phyloP scores from a whole-genome alignment of 2,113 vertebrate species.

The Semicossyphus pulcher region DNA sequence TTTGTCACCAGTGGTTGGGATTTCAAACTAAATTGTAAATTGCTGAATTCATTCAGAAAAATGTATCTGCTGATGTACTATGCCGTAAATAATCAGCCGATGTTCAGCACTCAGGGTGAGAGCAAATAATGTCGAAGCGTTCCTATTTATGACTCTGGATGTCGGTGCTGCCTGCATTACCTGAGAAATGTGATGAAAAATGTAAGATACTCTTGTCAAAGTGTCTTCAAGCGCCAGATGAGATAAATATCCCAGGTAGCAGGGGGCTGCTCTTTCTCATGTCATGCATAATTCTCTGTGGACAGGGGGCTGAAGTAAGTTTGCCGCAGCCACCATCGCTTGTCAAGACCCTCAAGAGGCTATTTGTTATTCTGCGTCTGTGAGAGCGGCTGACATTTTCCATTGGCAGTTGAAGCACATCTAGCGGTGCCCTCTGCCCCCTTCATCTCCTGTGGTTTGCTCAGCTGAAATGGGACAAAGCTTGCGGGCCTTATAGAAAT shows the following conservation, averaged over 20 bases:
- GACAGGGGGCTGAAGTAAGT: constrained; percentile 23
- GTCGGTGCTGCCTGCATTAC: constrained; percentile 16
- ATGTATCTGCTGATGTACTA: neutral
- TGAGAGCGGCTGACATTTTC: constrained; percentile 65
- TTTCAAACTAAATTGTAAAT: neutral
- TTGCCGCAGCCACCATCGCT: constrained; percentile 40
- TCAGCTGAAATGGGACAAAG: constrained; percentile 69
- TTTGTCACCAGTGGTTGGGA: too few species aligned
- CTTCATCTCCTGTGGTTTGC: constrained; percentile 71
- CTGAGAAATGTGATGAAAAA: constrained; percentile 60
- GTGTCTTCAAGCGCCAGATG: constrained; percentile 27
- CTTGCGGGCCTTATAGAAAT: constrained; percentile 52
- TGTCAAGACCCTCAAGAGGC: constrained; percentile 66
- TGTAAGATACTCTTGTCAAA: constrained; percentile 55
- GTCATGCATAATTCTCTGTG: constrained; percentile 52
- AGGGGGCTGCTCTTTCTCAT: constrained; percentile 27
- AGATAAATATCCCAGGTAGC: constrained; percentile 52
- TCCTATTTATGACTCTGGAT: constrained; percentile 40
- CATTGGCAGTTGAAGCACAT: constrained; percentile 71
- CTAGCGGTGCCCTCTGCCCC: constrained; percentile 53
- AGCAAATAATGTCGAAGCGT: constrained; percentile 49
- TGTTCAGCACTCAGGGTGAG: constrained; percentile 27
- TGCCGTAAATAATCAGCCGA: constrained; percentile 32
- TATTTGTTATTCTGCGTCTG: constrained; percentile 73
- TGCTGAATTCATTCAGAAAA: constrained; percentile 19